Conservation (phyloP, 2,888 invertebrate species). For the Epistrophella euchroma region DNA sequence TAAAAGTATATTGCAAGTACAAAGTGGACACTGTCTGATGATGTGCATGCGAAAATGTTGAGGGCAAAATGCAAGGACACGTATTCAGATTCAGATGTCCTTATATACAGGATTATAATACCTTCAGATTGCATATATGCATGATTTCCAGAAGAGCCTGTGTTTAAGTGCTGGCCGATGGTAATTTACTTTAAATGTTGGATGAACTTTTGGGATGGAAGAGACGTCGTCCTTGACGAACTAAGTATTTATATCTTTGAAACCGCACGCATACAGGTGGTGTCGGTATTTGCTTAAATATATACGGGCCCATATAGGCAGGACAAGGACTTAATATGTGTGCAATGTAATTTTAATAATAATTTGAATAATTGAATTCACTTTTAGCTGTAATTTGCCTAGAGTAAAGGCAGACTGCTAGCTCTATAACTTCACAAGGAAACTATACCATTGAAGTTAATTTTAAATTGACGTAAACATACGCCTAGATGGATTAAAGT, state of each 20-base stretch:
- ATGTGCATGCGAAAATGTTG: constrained; percentile 50
- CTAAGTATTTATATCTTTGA: constrained; percentile 66
- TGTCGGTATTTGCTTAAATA: constrained; percentile 53
- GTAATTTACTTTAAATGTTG: constrained; percentile 45
- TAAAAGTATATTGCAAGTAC: background rate
- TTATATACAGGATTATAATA: constrained; percentile 65
- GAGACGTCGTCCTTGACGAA: constrained; percentile 47
- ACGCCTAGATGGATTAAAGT: constrained; percentile 26
- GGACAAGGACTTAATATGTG: constrained; percentile 21
- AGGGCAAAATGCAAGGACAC: constrained; percentile 63
- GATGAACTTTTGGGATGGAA: constrained; percentile 15
- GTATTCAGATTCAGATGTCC: constrained; percentile 55
- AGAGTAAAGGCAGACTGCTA: background rate
- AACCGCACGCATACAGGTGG: constrained; percentile 56
- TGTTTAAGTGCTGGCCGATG: constrained; percentile 55
- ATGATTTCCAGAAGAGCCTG: constrained; percentile 36
- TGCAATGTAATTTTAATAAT: constrained; percentile 54
- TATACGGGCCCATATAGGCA: background rate
- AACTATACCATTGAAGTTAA: constrained; percentile 25
- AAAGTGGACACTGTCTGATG: background rate
- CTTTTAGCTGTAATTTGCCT: constrained; percentile 59
- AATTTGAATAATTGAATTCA: constrained; percentile 71
- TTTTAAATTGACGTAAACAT: constrained; percentile 21
- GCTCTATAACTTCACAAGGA: background rate
- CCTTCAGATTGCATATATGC: constrained; percentile 52